Evolutionary conservation across 2,888 invertebrate species (phyloP), one percentile per base, ranked within the genome.

Genomic region (Cyclophora punctaria): DNA sequence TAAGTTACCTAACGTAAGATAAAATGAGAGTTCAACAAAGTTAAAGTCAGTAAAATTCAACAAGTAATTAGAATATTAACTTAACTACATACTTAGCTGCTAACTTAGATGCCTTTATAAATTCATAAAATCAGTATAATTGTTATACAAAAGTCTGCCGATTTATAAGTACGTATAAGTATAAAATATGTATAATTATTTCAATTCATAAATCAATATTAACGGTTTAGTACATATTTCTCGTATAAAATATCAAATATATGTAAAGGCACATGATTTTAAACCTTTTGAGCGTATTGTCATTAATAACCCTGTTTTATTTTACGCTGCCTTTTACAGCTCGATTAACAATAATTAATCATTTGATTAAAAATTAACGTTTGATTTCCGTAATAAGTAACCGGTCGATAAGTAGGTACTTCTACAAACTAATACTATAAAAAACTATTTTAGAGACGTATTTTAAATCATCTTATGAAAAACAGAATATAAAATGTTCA

Each of bases 301-400:
- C 80, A 77, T 78, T 66, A 50, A 48, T 66, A 83, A 83, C 84
- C 85, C 85, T 83, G 83, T 81, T 73, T 64, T 48, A 52, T 57
- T 55, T 55, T 20, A 7, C 20, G 44, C 44, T 34, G 37, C 4
- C 5, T 37, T 2, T 5, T 37, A 37, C 37, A 37, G 37, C 37
- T 37, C 37, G 37, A 5, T 37, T 37, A 20, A 20, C 20, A 20
- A 20, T 20, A 20, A 20, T 20, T 20, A 20, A 20, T 20, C 20
- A 20, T 20, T 20, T 20, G 20, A 20, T 20, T 20, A 20, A 20
- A 20, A 20, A 20, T 20, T 20, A 20, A 20, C 20, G 20, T 20
- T 20, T 20, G 20, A 20, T 20, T 20, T 20, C 20, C 20, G 20
- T 20, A 20, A 20, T 20, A 20, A 20, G 20, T 20, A 20, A 20